A percentile compares a stretch with the other conserved stretches of the same genome.
These are phyloP conservation scores for Schizopygopsis malacanthus DNA, from an alignment of 2,797 vertebrate genomes.

Conservation along the genomic window DNA sequence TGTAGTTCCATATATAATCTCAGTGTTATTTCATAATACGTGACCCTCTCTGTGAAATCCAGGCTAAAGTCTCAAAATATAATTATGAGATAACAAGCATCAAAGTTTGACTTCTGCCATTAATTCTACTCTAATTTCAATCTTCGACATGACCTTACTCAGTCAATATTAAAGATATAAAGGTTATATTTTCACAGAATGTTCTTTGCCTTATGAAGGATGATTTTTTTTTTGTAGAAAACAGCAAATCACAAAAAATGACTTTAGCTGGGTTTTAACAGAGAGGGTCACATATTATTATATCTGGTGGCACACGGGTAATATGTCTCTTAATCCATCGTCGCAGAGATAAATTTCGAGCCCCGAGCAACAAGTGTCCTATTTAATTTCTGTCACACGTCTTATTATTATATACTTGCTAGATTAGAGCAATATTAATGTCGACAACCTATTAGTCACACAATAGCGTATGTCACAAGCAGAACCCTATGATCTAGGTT, in stretches of 20 bases:
- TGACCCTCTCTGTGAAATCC: too few species aligned
- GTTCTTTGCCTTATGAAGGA: too few species aligned
- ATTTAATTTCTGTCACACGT: conserved; percentile 54
- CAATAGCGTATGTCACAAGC: conserved; percentile 8
- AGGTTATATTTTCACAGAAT: too few species aligned
- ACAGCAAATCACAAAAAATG: too few species aligned
- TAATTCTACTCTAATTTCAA: too few species aligned
- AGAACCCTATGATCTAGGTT: conserved; percentile 2
- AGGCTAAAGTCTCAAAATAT: too few species aligned
- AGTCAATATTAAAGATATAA: too few species aligned
- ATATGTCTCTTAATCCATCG: background rate
- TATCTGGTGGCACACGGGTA: background rate
- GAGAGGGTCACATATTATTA: background rate
- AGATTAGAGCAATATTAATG: background rate
- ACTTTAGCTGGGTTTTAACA: too few species aligned
- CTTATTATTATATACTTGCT: conserved; percentile 12
- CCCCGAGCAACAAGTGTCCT: conserved; percentile 77
- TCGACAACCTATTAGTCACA: conserved; percentile 21
- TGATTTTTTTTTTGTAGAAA: too few species aligned
- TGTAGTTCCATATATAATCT: background rate
- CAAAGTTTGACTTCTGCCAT: too few species aligned
- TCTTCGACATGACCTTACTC: too few species aligned
- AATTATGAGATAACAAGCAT: too few species aligned
- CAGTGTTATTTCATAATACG: background rate
- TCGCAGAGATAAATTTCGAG: conserved; percentile 9